A percentile compares a stretch with the other conserved stretches of the same genome.
Conservation (phyloP, 2,888 invertebrate species). For the Vanessa cardui region DNA sequence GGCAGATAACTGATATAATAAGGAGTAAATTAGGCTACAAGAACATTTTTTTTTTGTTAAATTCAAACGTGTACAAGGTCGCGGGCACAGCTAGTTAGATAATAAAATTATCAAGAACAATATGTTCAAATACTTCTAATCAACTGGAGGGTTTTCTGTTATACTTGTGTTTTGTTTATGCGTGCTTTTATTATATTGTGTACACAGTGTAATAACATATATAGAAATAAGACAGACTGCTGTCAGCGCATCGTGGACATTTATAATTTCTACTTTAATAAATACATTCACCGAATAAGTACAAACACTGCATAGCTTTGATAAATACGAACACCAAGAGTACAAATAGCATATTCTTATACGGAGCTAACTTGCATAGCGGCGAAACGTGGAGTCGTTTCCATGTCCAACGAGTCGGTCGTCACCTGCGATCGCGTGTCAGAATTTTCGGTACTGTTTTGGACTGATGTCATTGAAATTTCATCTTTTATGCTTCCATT, state of each 20-base stretch:
- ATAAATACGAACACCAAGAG: neutral
- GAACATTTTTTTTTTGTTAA: too few species aligned
- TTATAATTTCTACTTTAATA: slow-evolving; percentile 4
- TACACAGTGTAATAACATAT: too few species aligned
- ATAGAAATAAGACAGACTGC: too few species aligned
- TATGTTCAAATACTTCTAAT: too few species aligned
- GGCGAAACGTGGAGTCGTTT: slow-evolving; percentile 76
- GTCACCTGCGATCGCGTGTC: slow-evolving; percentile 78
- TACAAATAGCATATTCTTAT: slow-evolving; percentile 47
- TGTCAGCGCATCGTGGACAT: neutral
- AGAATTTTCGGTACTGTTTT: slow-evolving; percentile 71
- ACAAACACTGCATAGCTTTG: slow-evolving; percentile 10
- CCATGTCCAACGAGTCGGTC: slow-evolving; percentile 76
- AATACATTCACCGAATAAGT: slow-evolving; percentile 27
- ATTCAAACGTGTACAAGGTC: too few species aligned
- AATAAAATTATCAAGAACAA: too few species aligned
- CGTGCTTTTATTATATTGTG: too few species aligned
- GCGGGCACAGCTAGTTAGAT: too few species aligned
- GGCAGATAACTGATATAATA: too few species aligned
- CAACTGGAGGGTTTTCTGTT: too few species aligned
- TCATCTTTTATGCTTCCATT: slow-evolving; percentile 78
- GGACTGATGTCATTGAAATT: slow-evolving; percentile 69
- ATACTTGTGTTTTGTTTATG: too few species aligned
- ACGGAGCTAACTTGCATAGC: slow-evolving; percentile 85
- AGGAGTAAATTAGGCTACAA: too few species aligned